Base-by-base conservation (phyloP, 2,888 invertebrate genomes). In the Brachyopa scutellaris region DNA sequence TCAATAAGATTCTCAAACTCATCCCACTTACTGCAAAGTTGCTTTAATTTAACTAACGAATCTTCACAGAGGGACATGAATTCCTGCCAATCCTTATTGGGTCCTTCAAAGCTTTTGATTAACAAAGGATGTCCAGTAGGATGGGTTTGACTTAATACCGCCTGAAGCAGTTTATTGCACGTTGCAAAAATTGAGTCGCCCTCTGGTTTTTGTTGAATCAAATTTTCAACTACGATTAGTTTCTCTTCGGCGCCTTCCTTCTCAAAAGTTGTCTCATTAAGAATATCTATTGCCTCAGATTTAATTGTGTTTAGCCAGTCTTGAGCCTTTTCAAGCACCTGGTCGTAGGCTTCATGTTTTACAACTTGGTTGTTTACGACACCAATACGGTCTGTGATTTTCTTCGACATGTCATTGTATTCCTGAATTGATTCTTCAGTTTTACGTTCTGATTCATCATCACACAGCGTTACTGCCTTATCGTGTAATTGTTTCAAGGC, bases 401-500 rank as follows among this genome's bases (percentile, higher is more conserved):
- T 93, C 76, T 93, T 92, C 0, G 94, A 92, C 74, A 96, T 91
- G 40, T 93, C 91, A 53, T 93, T 93, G 86, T 97, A 97, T 83
- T 94, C 93, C 11, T 93, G 92, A 53, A 95, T 93, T n/a, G 94
- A 95, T 73, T 93, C 93, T 9, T 93, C 92, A 8, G 97, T 92
- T 88, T 95, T 95, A 26, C 93, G 93, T 85, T 94, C 94, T 0
- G 95, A 94, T 86, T 96, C 96, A 74, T 95, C 94, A 87, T 97
- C 97, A 1, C 94, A 93, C 84, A 97, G 92, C 6, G 94, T 92
- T 31, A 94, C 94, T 1, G 96, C 94, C 89, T 97, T 96, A 11
- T 96, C 96, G 85, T 95, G 94, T 3, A 98, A 90, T 86, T 97
- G 96, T 84, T 95, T 93, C 21, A 98, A 90, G 85, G 97, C 95